Evolutionary conservation across 2,888 invertebrate species (phyloP).

Genomic region (Maniola hyperantus): DNA sequence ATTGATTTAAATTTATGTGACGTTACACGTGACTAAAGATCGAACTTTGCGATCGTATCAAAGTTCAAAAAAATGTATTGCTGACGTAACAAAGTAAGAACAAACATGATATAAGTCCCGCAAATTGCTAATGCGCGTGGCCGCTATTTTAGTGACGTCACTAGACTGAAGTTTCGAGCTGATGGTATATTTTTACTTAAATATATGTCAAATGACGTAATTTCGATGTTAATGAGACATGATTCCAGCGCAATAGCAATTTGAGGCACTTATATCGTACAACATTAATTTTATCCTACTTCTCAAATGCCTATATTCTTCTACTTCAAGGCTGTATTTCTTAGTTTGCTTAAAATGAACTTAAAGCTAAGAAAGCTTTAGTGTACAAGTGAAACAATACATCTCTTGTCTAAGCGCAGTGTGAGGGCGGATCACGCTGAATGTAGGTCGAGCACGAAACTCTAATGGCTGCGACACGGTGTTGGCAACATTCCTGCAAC

Average conservation of each 20-base stretch:
- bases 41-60: background rate
- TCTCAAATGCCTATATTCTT: background rate
- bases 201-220: no score
- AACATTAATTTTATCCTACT: no score
- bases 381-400: constrained; percentile 27
- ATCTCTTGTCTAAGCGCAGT: constrained; percentile 22
- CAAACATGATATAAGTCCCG: no score
- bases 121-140: no score
- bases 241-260: no score
- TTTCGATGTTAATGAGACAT: no score
- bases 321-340: background rate
- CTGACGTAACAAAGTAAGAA: background rate
- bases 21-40: background rate
- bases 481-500: constrained; percentile 38
- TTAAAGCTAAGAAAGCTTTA: constrained; percentile 17
- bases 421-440: constrained; percentile 27
- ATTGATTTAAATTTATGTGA: background rate
- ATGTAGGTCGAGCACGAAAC: constrained; percentile 37
- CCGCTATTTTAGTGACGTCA: no score
- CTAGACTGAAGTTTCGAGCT: no score
- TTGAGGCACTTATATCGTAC: no score
- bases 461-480: constrained; percentile 32
- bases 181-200: no score
- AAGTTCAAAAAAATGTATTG: background rate
- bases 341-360: constrained; percentile 5